Evolutionary conservation across 2,888 invertebrate genomes (phyloP), one percentile per base, ranked within the genome.

Genomic region (Orchesellides sinensis): DNA sequence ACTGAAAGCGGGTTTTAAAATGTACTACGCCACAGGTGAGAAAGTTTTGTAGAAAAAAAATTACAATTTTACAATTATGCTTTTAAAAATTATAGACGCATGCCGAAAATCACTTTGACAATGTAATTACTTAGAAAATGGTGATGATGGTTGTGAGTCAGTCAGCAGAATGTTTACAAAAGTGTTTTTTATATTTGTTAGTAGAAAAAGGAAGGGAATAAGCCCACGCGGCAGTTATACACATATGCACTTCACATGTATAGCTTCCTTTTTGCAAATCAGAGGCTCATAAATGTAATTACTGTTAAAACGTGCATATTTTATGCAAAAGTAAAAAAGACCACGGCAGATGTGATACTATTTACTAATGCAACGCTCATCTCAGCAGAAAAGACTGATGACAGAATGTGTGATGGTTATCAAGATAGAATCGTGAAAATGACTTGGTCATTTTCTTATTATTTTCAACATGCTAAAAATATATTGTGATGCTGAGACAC

Each of bases 211-310:
- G n/a, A n/a, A n/a, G n/a, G n/a, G n/a, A n/a, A n/a, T n/a, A n/a
- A 40, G 10, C 40, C 40, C 40, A 40, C 40, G 40, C 40, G n/a
- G 40, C n/a, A n/a, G n/a, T n/a, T n/a, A n/a, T n/a, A n/a, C n/a
- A n/a, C n/a, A n/a, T 40, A 40, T 14, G 40, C 40, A 40, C 2
- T 40, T n/a, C n/a, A n/a, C n/a, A n/a, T n/a, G n/a, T n/a, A 54
- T 54, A 54, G 49, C 61, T 68, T 35, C 54, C 23, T 80, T 54
- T 73, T 66, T 74, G 68, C 73, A 81, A 74, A 74, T 74, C 74
- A 81, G n/a, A n/a, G 68, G 40, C 61, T 81, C 74, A 74, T 63
- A 69, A 68, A 68, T 69, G 74, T 81, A 81, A 81, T 81, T 81
- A 74, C 73, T 73, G 68, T n/a, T 29, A 73, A 63, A 81, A 73